These are phyloP conservation scores for Morinoia aosen DNA, from an alignment of 2,888 invertebrate species.

Conservation along the genomic window DNA sequence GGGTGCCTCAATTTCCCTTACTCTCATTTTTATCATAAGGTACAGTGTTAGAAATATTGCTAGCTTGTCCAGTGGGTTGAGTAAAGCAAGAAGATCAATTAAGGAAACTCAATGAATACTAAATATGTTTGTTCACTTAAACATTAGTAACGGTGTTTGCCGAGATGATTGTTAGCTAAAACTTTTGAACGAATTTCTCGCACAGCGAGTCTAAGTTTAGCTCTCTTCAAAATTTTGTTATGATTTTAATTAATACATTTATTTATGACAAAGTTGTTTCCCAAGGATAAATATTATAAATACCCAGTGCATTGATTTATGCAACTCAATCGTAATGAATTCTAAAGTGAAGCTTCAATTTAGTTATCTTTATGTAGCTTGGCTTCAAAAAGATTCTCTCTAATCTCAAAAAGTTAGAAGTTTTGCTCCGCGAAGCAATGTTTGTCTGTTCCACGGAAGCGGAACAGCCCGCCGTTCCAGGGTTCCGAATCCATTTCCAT, in stretches of 20 bases:
- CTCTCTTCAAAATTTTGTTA: neutral
- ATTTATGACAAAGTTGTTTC: neutral
- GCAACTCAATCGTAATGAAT: neutral
- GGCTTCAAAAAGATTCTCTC: neutral
- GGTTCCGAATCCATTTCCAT: slow-evolving; percentile 38
- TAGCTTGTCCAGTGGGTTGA: neutral
- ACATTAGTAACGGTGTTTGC: neutral
- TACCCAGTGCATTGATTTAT: neutral
- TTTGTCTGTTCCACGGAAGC: neutral
- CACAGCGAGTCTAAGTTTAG: neutral
- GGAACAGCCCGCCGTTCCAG: neutral
- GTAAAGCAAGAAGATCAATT: no score
- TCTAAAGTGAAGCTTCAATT: neutral
- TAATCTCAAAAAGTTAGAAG: neutral
- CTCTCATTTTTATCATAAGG: no score
- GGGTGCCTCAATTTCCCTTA: neutral
- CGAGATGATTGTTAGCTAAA: neutral
- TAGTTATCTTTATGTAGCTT: neutral
- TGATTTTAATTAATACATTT: neutral
- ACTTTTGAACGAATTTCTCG: neutral
- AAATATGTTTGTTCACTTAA: neutral
- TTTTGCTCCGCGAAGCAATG: neutral
- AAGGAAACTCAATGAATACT: neutral
- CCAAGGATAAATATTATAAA: no score
- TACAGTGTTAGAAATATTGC: neutral